Evolutionary conservation across 2,888 invertebrate species (phyloP).

Genomic region (Palloptera scutellata): DNA sequence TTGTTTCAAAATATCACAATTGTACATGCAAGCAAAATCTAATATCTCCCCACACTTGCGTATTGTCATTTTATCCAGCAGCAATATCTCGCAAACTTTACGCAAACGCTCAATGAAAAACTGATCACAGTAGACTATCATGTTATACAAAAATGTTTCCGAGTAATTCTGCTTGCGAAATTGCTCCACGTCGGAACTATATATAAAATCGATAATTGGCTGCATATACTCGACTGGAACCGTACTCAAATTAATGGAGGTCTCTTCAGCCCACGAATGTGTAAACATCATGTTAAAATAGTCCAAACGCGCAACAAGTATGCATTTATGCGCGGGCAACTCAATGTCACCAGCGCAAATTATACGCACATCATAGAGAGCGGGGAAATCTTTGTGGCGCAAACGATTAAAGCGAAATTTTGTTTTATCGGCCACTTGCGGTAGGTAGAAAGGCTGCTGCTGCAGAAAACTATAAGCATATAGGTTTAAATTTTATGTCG

Average conservation of each 20-base stretch:
- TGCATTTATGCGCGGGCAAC: conserved; percentile 79
- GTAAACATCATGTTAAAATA: conserved; percentile 87
- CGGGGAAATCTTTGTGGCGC: conserved; percentile 65
- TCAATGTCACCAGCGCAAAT: conserved; percentile 65
- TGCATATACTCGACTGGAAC: conserved; percentile 65
- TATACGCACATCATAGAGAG: conserved; percentile 72
- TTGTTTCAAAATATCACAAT: conserved; percentile 75
- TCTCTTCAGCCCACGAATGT: conserved; percentile 71
- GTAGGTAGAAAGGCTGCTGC: conserved; percentile 44
- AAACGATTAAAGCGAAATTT: conserved; percentile 61
- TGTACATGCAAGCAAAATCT: conserved; percentile 79
- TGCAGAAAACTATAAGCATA: conserved; percentile 38
- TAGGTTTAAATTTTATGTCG: neutral
- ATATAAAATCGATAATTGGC: conserved; percentile 78
- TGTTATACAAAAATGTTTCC: conserved; percentile 75
- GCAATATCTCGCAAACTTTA: conserved; percentile 74
- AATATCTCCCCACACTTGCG: conserved; percentile 81
- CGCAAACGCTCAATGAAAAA: conserved; percentile 76
- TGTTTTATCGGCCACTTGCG: conserved; percentile 40
- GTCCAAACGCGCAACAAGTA: conserved; percentile 82
- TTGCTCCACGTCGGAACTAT: conserved; percentile 73
- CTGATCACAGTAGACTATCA: conserved; percentile 82
- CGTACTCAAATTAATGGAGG: conserved; percentile 54
- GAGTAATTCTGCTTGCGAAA: conserved; percentile 71
- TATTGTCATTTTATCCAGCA: conserved; percentile 73